phyloP scores from a whole-genome alignment of 37 sponge, comb jelly and placozoan genomes.

The Bolinopsis microptera region DNA sequence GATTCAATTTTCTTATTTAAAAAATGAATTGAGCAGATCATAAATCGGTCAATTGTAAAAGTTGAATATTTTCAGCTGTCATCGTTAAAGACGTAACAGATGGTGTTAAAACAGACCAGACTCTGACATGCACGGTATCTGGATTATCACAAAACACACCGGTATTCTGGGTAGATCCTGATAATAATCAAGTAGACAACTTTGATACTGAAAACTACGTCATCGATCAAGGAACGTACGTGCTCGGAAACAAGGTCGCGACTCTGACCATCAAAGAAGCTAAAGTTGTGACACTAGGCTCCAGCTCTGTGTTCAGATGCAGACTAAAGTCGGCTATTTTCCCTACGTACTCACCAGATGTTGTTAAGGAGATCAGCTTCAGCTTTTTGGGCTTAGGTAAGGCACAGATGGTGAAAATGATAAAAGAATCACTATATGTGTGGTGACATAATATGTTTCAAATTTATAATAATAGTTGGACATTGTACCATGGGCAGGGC shows the following conservation, averaged over 20 bases:
- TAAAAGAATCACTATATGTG: no score
- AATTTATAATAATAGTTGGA: no score
- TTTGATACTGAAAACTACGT: conserved; percentile 9
- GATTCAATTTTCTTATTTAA: no score
- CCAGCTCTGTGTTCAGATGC: not conserved
- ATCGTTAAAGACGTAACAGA: not conserved
- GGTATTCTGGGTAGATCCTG: not conserved
- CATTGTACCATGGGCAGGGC: no score
- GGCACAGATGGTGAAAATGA: no score
- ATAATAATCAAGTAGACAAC: not conserved
- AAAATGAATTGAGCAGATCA: no score
- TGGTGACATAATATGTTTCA: no score
- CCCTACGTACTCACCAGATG: not conserved
- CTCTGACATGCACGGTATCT: not conserved
- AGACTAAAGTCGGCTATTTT: not conserved
- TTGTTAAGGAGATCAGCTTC: not conserved
- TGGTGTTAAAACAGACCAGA: not conserved
- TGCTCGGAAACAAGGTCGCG: not conserved
- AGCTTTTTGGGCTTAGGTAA: not conserved
- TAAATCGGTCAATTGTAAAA: no score
- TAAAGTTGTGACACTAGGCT: not conserved
- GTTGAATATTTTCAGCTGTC: not conserved
- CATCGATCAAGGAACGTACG: not conserved
- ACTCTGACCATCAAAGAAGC: not conserved
- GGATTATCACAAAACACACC: not conserved